Base-by-base conservation (phyloP, 2,888 invertebrate genomes). In the Hyppa rectilinea region DNA sequence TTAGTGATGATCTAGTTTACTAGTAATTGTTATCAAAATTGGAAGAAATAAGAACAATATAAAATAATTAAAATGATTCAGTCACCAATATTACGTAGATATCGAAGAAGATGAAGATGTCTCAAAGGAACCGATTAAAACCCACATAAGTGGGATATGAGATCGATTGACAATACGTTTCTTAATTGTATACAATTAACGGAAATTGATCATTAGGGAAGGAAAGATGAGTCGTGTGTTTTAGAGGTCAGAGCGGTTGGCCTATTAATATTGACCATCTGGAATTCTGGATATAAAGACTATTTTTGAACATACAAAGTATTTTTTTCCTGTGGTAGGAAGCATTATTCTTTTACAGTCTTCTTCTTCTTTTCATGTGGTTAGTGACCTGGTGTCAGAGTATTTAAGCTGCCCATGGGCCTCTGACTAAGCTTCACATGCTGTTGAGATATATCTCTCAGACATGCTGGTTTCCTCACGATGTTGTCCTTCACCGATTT, bases 101-200 rank as follows among this genome's bases (percentile, higher is more conserved):
- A 23, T 64, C 1, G 7, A 14, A 43, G 23, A n/a, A 6, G 40
- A n/a, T 31, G 12, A 26, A 52, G 12, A 20, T 65, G 10, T 31
- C 29, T 36, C 0, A 12, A n/a, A 20, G 0, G 1, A 4, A 26
- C 17, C 38, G 10, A 40, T 36, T 14, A n/a, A 12, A 17, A 20
- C 23, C 12, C 7, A 10, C 23, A 23, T 26, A 14, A 5, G 47
- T 23, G 23, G 45, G 40, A 53, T 50, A 49, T 45, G 50, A 75
- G 29, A 36, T 50, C 40, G 43, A 72, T 64, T 59, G 56, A 29
- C 26, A 59, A 26, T 23, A 50, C 31, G 43, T 49, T 49, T 2
- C 1, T 45, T 76, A 62, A 77, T 75, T 75, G 49, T 50, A 29
- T 50, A 55, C n/a, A 76, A 80, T 75, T 62, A 55, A 63, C 76